Base-by-base conservation (phyloP, 1,140 invertebrate species). In the Drepana arcuata region DNA sequence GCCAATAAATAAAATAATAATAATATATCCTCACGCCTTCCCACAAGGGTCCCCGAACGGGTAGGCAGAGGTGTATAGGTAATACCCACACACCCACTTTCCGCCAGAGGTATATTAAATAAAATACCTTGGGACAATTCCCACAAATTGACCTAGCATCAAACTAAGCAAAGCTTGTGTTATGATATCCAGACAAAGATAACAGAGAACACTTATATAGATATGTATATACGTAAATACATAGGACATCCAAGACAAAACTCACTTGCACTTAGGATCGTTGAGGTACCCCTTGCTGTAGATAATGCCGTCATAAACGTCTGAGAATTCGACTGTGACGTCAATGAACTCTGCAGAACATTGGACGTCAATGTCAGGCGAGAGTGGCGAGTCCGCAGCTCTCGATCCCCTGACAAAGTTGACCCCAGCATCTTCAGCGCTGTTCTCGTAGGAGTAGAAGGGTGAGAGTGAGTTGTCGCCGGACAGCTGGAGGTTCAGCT, bases 281-380 rank as follows among this genome's bases (percentile, higher is more conserved):
- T 85, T 85, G 48, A 87, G 87, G 41, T 87, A 85, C 7, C 90
- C 89, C 59, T 92, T 91, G 48, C 89, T 91, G 79, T 91, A 92
- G 16, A 92, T 86, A 10, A 92, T 85, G n/a, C 91, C 91, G 43
- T 89, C 85, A 48, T 90, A 92, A 1, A 86, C 72, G 24, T 86
- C 82, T 2, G 86, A 77, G 57, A 92, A 92, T 14, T 88, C 85
- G 0, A 92, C 81, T 16, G 85, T 86, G 1, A 92, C 90, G 16
- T 85, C 74, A 54, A 92, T 90, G 9, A 77, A 86, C 2, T 75
- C 69, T 3, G 72, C 72, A 3, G 82, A 83, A 50, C 90, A 92
- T 57, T 89, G 85, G 0, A 91, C 89, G 41, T 91, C 85, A n/a
- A 92, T 85, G 3, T 81, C 77, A 0, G 77, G 77, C 1, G 72